phyloP scores from a whole-genome alignment of 2,888 invertebrate species.

The Brachypterus glaber region DNA sequence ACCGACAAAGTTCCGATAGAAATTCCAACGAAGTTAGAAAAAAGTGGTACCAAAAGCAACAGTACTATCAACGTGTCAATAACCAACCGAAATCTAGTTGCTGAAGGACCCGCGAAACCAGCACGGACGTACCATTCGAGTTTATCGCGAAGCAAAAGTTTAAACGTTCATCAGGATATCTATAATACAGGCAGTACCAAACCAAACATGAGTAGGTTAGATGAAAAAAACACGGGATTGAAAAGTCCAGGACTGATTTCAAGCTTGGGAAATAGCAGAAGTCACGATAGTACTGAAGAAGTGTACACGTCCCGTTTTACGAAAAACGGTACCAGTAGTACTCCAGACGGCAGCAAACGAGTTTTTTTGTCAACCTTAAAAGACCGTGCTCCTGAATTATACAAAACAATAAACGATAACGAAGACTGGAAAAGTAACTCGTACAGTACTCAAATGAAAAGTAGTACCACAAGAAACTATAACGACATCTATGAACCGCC shows the following conservation, averaged over 20 bases:
- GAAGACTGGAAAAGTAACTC: slow-evolving; percentile 34
- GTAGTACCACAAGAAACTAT: slow-evolving; percentile 31
- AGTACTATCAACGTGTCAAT: slow-evolving; percentile 61
- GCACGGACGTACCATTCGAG: slow-evolving; percentile 67
- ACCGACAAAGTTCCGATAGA: slow-evolving; percentile 35
- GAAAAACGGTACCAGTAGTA: slow-evolving; percentile 45
- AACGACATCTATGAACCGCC: slow-evolving; percentile 41
- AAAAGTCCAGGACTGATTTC: slow-evolving; percentile 83
- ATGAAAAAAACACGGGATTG: slow-evolving; percentile 60
- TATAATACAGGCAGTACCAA: slow-evolving; percentile 46
- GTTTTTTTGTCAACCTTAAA: slow-evolving; percentile 59
- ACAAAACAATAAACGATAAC: slow-evolving; percentile 55
- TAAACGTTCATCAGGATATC: slow-evolving; percentile 65
- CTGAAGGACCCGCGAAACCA: slow-evolving; percentile 63
- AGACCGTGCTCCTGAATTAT: slow-evolving; percentile 62
- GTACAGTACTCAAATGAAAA: slow-evolving; percentile 32
- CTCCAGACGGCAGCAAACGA: slow-evolving; percentile 43
- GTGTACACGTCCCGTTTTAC: slow-evolving; percentile 48
- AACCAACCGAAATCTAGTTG: slow-evolving; percentile 40
- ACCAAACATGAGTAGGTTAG: slow-evolving; percentile 62
- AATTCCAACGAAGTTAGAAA: slow-evolving; percentile 40
- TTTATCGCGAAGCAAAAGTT: slow-evolving; percentile 72
- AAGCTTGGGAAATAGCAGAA: slow-evolving; percentile 73
- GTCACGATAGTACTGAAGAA: slow-evolving; percentile 50
- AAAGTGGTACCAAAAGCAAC: slow-evolving; percentile 47